Base-by-base conservation (phyloP, 2,888 invertebrate species). In the Proisotoma minuta region DNA sequence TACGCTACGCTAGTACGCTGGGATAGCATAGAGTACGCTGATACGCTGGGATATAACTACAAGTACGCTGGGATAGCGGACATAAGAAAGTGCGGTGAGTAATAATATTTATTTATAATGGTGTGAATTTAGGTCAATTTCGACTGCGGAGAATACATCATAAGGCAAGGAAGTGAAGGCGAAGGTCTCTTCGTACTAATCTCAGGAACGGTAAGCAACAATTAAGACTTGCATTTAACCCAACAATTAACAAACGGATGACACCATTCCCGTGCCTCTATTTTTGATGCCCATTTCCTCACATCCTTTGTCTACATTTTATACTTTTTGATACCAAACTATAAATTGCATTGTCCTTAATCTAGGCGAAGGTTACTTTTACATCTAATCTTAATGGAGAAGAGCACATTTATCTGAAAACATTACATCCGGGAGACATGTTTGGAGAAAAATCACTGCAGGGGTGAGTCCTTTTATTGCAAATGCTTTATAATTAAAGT, bases 391-490 rank as follows among this genome's bases (percentile, higher is more conserved):
- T 65, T 24, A 48, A 23, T 24, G 74, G 75, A 22, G 92, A 93
- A 74, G 96, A 96, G 77, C n/a, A n/a, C n/a, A 91, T 92, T 76
- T 91, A 89, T 78, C 89, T 97, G 73, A 84, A 96, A 69, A 87
- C 87, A 58, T 82, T 98, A 59, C 85, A 85, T 66, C 90, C 92
- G 78, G 98, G 97, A 18, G 97, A 98, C 77, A 97, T 95, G 85
- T 98, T 98, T 78, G 98, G 98, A 26, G 97, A 98, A 79, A 91
- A 92, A 77, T 96, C 96, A 39, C 81, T 97, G 65, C 91, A 92
- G 82, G 92, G 92, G 91, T 92, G 39, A 51, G 43, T 43, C 43
- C 15, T n/a, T n/a, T n/a, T n/a, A n/a, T n/a, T n/a, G n/a, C n/a
- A n/a, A n/a, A n/a, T n/a, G n/a, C n/a, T n/a, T n/a, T n/a, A n/a